A percentile compares a stretch with the other conserved stretches of the same genome.
These are phyloP conservation scores for Seriola rivoliana DNA, from an alignment of 2,113 vertebrate species.

Conservation along the genomic window DNA sequence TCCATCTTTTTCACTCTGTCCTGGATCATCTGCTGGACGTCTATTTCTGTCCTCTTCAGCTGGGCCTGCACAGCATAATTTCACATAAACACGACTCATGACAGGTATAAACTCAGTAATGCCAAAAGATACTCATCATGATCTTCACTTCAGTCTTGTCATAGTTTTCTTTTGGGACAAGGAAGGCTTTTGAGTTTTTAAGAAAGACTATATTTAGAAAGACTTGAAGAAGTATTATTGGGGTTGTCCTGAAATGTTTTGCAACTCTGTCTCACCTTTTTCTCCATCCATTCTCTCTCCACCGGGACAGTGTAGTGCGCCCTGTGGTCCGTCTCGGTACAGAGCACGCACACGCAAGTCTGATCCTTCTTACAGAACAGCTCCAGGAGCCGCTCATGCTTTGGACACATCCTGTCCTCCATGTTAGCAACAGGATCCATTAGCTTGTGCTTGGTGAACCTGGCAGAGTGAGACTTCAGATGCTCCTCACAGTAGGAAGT, in stretches of 20 bases:
- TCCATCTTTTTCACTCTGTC: slow-evolving; percentile 82
- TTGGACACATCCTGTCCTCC: slow-evolving; percentile 84
- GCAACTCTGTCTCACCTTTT: slow-evolving; percentile 75
- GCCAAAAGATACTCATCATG: too few relatives aligned
- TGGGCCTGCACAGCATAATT: slow-evolving; percentile 67
- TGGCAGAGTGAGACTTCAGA: slow-evolving; percentile 76
- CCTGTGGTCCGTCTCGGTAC: slow-evolving; percentile 84
- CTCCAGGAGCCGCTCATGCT: slow-evolving; percentile 85
- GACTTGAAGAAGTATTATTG: too few relatives aligned
- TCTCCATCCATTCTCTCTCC: slow-evolving; percentile 84
- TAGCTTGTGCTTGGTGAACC: slow-evolving; percentile 87
- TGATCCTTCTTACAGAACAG: slow-evolving; percentile 87
- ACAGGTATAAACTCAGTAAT: background rate
- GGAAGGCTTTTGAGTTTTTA: too few relatives aligned
- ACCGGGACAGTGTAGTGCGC: slow-evolving; percentile 84
- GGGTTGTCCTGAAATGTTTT: too few relatives aligned
- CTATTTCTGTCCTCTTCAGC: slow-evolving; percentile 82
- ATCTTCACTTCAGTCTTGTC: background rate
- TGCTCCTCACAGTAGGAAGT: slow-evolving; percentile 89
- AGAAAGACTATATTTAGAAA: too few relatives aligned
- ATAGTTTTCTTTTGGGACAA: background rate
- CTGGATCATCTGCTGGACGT: slow-evolving; percentile 86
- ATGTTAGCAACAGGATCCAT: slow-evolving; percentile 84
- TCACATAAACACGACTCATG: slow-evolving; percentile 13
- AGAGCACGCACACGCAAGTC: slow-evolving; percentile 85